A percentile compares a stretch with the other conserved stretches of the same genome.
Evolutionary conservation across 2,888 invertebrate genomes (phyloP).

Genomic region (Caenorhabditis parvicauda): DNA sequence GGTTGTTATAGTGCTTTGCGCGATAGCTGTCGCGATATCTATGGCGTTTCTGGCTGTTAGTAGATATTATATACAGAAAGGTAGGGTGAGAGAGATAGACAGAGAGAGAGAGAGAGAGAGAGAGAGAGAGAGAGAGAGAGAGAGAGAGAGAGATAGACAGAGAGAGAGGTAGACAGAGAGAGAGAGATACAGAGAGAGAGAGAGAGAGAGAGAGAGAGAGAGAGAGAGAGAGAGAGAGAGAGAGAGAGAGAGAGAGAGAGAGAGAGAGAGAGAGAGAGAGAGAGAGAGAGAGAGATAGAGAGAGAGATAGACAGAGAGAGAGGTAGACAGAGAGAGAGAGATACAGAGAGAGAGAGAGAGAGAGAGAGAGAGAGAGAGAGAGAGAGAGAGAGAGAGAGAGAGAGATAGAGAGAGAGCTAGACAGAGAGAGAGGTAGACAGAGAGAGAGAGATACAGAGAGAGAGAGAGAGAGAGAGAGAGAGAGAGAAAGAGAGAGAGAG

Average conservation of each 20-base stretch:
- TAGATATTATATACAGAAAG: slow-evolving; percentile 46
- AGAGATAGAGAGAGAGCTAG: too few species aligned
- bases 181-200: slow-evolving; percentile 47
- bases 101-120: background rate
- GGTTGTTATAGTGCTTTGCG: slow-evolving; percentile 52
- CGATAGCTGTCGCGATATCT: slow-evolving; percentile 51
- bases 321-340: background rate
- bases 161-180: background rate
- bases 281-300: slow-evolving; percentile 26
- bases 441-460: background rate
- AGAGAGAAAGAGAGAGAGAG: slow-evolving; percentile 24
- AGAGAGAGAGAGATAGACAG: background rate
- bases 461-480: slow-evolving; percentile 5
- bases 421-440: slow-evolving; percentile 41
- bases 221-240: slow-evolving; percentile 3
- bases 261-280: background rate
- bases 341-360: slow-evolving; percentile 39
- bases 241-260: slow-evolving; percentile 24
- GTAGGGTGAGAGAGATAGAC: slow-evolving; percentile 9
- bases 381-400: background rate
- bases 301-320: background rate
- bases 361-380: background rate
- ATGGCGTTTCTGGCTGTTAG: slow-evolving; percentile 53
- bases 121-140: too few species aligned
- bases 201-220: background rate